Evolutionary conservation across 2,888 invertebrate species (phyloP).

Genomic region (Ectemnius cavifrons): DNA sequence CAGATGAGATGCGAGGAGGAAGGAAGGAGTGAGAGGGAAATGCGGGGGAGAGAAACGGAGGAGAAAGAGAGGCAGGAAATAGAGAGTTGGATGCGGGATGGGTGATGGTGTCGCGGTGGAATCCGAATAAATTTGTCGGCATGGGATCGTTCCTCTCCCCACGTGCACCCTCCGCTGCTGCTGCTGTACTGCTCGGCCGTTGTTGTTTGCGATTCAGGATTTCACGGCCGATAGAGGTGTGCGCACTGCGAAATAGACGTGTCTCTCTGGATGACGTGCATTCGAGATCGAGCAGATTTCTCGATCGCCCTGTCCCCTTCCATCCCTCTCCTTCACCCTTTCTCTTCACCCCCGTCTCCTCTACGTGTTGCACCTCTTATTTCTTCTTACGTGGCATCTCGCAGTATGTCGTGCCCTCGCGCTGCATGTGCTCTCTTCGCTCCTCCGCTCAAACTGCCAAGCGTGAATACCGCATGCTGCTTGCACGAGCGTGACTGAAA

Average conservation of each 20-base stretch:
- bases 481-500: too few species aligned
- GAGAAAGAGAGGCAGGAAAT: slow-evolving; percentile 21
- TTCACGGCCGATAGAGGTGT: slow-evolving; percentile 11
- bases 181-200: neutral
- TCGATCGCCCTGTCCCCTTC: neutral
- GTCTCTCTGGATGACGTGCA: slow-evolving; percentile 1
- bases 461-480: too few species aligned
- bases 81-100: slow-evolving; percentile 14
- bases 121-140: slow-evolving; percentile 51
- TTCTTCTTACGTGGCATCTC: too few species aligned
- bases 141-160: slow-evolving; percentile 22
- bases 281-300: slow-evolving; percentile 3
- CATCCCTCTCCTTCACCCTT: too few species aligned
- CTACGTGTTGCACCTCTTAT: too few species aligned
- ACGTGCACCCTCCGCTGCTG: neutral
- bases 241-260: slow-evolving; percentile 4
- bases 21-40: slow-evolving; percentile 4
- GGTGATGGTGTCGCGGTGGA: slow-evolving; percentile 26
- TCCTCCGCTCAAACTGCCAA: too few species aligned
- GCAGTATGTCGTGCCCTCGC: too few species aligned
- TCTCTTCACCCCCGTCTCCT: too few species aligned
- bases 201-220: slow-evolving; percentile 15
- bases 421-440: too few species aligned
- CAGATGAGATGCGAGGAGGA: slow-evolving; percentile 38
- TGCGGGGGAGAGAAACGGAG: too few species aligned